Conservation (phyloP, 2,113 vertebrate genomes). For the Erythrolamprus reginae region DNA sequence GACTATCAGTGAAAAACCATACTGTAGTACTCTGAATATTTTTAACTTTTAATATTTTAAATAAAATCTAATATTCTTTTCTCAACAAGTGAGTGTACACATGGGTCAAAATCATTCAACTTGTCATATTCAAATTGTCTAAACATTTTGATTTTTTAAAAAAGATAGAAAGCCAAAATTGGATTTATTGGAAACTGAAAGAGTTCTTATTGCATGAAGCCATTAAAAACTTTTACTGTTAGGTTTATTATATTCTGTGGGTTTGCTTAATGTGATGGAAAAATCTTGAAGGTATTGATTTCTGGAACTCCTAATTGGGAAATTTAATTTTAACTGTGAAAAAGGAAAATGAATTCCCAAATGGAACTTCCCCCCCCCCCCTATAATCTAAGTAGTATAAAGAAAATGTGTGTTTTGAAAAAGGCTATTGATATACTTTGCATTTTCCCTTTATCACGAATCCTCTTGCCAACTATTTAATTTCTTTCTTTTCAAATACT, state of each 20-base stretch:
- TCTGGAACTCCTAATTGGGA: constrained; percentile 44
- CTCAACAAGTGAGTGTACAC: constrained; percentile 27
- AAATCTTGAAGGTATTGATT: constrained; percentile 47
- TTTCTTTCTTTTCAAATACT: constrained; percentile 28
- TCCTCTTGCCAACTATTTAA: constrained; percentile 14
- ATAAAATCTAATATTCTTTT: constrained; percentile 41
- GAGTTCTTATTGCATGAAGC: constrained; percentile 35
- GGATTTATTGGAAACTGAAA: constrained; percentile 43
- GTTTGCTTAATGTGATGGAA: constrained; percentile 44
- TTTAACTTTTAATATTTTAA: constrained; percentile 8
- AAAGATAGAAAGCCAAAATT: constrained; percentile 49
- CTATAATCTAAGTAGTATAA: constrained; percentile 21
- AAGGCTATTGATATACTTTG: constrained; percentile 33
- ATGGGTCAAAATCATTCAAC: constrained; percentile 49
- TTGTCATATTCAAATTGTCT: constrained; percentile 49
- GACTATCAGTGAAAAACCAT: not conserved
- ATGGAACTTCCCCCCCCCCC: constrained; percentile 29
- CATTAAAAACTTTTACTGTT: constrained; percentile 46
- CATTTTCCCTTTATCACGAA: constrained; percentile 29
- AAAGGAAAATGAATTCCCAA: constrained; percentile 45
- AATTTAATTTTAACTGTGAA: constrained; percentile 46
- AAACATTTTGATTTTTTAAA: constrained; percentile 34
- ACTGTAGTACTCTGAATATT: not conserved
- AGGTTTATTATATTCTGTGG: constrained; percentile 46
- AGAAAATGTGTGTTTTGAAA: constrained; percentile 12